phyloP scores from a whole-genome alignment of 2,797 vertebrate species.

The Cynopterus sphinx region DNA sequence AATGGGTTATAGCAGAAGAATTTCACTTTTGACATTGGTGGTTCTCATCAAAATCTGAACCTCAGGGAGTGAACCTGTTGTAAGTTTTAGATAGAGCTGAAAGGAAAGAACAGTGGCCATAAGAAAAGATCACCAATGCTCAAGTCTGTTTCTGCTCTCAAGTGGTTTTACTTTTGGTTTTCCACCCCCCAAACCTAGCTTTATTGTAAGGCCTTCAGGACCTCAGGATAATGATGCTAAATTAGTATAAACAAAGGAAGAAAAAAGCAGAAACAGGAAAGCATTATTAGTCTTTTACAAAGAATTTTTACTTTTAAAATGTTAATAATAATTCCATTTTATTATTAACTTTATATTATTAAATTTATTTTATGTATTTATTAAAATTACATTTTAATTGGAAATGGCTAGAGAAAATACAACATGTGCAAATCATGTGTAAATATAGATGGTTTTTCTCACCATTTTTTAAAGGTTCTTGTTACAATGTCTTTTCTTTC shows the following conservation, averaged over 20 bases:
- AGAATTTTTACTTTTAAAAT: not conserved
- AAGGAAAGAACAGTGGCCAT: not conserved
- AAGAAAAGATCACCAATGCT: not conserved
- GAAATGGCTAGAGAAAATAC: not conserved
- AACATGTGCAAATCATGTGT: not conserved
- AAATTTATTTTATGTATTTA: too few relatives aligned
- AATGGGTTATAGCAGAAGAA: constrained; percentile 11
- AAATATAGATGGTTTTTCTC: not conserved
- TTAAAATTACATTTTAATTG: not conserved
- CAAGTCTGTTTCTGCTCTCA: not conserved
- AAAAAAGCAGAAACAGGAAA: constrained; percentile 8
- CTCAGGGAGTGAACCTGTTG: not conserved
- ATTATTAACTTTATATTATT: too few relatives aligned
- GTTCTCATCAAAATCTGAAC: not conserved
- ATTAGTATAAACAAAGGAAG: not conserved
- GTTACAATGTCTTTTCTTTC: not conserved
- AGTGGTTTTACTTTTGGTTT: not conserved
- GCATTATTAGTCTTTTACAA: not conserved
- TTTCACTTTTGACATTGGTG: not conserved
- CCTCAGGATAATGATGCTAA: not conserved
- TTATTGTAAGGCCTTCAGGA: not conserved
- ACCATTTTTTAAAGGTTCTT: not conserved
- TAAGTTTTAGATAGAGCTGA: not conserved
- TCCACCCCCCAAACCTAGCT: not conserved
- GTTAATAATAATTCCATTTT: not conserved